Evolutionary conservation across 2,888 invertebrate genomes (phyloP), one percentile per base, ranked within the genome.

Genomic region (Pseudococcus viburni): DNA sequence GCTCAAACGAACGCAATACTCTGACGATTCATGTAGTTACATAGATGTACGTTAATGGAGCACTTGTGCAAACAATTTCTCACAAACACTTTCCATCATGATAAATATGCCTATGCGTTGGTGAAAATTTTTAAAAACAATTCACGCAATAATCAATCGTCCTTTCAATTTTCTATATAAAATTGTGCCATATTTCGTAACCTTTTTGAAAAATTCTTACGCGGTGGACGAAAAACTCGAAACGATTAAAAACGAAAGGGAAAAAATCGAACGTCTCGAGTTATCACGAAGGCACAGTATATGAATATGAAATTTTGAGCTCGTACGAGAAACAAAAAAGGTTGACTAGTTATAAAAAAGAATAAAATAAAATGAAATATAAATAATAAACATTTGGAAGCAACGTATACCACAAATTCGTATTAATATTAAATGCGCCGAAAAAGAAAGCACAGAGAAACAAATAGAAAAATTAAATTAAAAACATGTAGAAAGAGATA

Each of bases 341-440:
- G 11, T 83, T 83, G 80, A 83, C 80, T 83, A 83, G 80, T 39
- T 73, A 73, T 17, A 77, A 77, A 77, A 77, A 77, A 15, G 33
- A 17, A 77, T 8, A 15, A 39, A 77, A 77, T 77, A 15, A 77
- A 77, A 77, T 19, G 17, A 77, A 73, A n/a, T 42, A 80, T 80
- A 42, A 42, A 33, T 5, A 46, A 42, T 83, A 19, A 83, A 83
- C 12, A 46, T 19, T 80, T 46, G 80, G 46, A 83, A 83, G 80
- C 80, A 42, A 46, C 46, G 19, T 73, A 83, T 83, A 64, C 77
- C 77, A 77, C 17, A 17, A 77, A 39, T 17, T 42, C 39, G 77
- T 77, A 77, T 15, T n/a, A 46, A 26, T 83, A 33, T 33, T 33
- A 42, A 19, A 19, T 83, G 11, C 33, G 33, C 11, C 46, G n/a